A percentile compares a stretch with the other conserved stretches of the same genome.
Evolutionary conservation across 1,140 invertebrate species (phyloP).

Genomic region (Macrobrachium nipponense): DNA sequence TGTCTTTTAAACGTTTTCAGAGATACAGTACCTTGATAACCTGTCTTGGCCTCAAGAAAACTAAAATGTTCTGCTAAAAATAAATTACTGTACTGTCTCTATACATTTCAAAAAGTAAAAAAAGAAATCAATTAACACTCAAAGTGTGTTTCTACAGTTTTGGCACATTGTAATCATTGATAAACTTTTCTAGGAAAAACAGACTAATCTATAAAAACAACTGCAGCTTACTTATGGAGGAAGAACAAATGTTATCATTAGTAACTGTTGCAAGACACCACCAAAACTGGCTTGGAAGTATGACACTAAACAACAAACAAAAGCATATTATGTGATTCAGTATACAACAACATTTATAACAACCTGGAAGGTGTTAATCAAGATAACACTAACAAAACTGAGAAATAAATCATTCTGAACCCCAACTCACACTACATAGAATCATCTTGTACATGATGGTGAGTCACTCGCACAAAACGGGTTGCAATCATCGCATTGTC

Average conservation of each 20-base stretch:
- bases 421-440: too few relatives aligned
- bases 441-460: too few relatives aligned
- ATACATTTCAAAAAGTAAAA: background rate
- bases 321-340: background rate
- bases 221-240: constrained; percentile 23
- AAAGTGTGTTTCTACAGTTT: constrained; percentile 41
- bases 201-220: constrained; percentile 37
- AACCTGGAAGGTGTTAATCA: constrained; percentile 25
- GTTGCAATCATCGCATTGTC: too few relatives aligned
- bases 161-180: constrained; percentile 39
- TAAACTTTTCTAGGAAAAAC: constrained; percentile 45
- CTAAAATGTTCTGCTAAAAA: too few relatives aligned
- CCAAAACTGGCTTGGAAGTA: constrained; percentile 18
- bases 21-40: too few relatives aligned
- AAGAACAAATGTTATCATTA: constrained; percentile 15
- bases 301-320: constrained; percentile 21
- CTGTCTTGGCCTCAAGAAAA: too few relatives aligned
- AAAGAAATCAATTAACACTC: constrained; percentile 27
- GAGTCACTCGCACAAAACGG: too few relatives aligned
- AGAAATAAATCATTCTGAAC: constrained; percentile 1
- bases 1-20: too few relatives aligned
- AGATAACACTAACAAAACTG: background rate
- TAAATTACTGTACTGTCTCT: too few relatives aligned
- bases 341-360: constrained; percentile 42
- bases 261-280: background rate